A percentile compares a stretch with the other conserved stretches of the same genome.
Evolutionary conservation across 2,113 vertebrate species (phyloP).

Genomic region (Coracopsis vasa): DNA sequence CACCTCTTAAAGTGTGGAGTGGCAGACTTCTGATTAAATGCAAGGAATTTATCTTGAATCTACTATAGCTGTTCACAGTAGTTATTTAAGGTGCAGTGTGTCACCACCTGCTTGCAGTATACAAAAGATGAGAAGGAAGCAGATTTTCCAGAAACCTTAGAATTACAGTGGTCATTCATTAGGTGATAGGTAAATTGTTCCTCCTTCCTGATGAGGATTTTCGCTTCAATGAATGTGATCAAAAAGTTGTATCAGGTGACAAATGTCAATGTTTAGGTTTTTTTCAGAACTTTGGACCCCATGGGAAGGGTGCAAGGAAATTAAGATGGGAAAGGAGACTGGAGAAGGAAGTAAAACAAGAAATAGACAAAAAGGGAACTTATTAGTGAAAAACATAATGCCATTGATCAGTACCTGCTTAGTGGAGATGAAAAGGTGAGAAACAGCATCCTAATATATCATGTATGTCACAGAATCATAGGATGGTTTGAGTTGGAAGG

Average conservation of each 20-base stretch:
- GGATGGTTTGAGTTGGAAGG: background rate
- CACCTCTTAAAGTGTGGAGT: background rate
- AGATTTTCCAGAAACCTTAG: background rate
- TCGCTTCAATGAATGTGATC: background rate
- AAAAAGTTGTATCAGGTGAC: background rate
- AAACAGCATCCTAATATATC: background rate
- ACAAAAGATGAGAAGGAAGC: background rate
- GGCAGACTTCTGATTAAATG: background rate
- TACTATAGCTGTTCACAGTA: background rate
- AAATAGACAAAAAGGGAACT: constrained; percentile 40
- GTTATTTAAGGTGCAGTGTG: background rate
- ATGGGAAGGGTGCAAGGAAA: constrained; percentile 68
- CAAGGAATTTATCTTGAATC: background rate
- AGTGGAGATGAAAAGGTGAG: constrained; percentile 70
- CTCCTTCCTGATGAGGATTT: background rate
- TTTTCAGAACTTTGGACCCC: constrained; percentile 47
- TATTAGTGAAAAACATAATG: constrained; percentile 57
- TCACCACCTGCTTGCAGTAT: background rate
- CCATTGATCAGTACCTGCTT: constrained; percentile 66
- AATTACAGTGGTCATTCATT: background rate
- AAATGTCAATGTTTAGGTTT: background rate
- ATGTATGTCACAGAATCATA: background rate
- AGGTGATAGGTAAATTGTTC: background rate
- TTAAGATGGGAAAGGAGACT: constrained; percentile 43
- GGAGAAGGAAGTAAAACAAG: constrained; percentile 43